Evolutionary conservation across 2,113 vertebrate species (phyloP).

Genomic region (Laticauda laticaudata): DNA sequence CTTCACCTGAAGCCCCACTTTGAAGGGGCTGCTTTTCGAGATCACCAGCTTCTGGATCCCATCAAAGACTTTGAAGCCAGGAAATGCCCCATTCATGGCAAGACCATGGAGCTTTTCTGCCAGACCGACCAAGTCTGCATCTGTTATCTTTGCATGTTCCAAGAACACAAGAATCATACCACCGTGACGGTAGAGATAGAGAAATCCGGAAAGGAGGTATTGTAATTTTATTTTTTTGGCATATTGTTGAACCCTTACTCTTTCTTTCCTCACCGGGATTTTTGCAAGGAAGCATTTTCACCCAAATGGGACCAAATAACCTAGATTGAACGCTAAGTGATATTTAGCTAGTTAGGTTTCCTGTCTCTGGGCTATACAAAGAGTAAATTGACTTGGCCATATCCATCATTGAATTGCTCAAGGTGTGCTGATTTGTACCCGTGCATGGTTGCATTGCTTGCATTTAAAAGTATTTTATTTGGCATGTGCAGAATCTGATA

Average conservation of each 20-base stretch:
- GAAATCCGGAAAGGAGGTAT: conserved; percentile 82
- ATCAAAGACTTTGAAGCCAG: conserved; percentile 81
- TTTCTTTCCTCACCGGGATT: background rate
- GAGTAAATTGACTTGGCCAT: background rate
- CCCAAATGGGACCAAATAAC: background rate
- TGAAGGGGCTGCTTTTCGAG: conserved; percentile 89
- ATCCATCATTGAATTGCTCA: background rate
- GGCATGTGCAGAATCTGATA: too few species aligned
- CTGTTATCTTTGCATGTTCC: conserved; percentile 89
- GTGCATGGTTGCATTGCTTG: too few species aligned
- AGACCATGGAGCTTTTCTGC: conserved; percentile 91
- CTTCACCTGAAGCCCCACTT: conserved; percentile 89
- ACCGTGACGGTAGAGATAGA: conserved; percentile 80
- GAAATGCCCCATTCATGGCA: conserved; percentile 81
- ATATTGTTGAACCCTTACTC: background rate
- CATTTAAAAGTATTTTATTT: too few species aligned
- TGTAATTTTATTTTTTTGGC: background rate
- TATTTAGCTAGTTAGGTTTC: background rate
- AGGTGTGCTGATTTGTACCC: background rate
- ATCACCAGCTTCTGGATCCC: conserved; percentile 90
- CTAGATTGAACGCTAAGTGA: background rate
- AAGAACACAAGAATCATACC: conserved; percentile 84
- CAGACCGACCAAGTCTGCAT: conserved; percentile 85
- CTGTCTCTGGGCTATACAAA: background rate
- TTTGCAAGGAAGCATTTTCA: background rate